Conservation (phyloP, 2,888 invertebrate species). For the Callosobruchus maculatus region DNA sequence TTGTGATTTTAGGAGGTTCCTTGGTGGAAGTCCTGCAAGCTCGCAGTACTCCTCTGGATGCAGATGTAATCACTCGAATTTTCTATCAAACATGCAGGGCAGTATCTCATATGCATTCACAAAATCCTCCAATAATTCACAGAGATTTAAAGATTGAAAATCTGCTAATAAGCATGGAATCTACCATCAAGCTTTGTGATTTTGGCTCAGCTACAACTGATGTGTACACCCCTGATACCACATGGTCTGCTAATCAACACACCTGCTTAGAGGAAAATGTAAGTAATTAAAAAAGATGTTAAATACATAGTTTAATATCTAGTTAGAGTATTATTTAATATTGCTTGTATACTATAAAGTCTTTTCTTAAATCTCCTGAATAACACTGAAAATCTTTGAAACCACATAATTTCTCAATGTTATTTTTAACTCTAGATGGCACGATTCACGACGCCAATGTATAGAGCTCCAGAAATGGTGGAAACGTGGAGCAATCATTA, state of each 20-base stretch:
- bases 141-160: constrained; percentile 97
- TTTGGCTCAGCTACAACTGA: constrained; percentile 93
- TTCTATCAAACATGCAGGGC: constrained; percentile 90
- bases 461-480: constrained; percentile 96
- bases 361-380: too few species aligned
- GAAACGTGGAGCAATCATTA: constrained; percentile 96
- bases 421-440: constrained; percentile 66
- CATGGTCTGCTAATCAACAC: constrained; percentile 90
- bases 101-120: constrained; percentile 90
- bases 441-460: constrained; percentile 87
- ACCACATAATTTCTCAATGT: too few species aligned
- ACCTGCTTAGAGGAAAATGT: constrained; percentile 92
- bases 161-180: constrained; percentile 81
- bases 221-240: constrained; percentile 74
- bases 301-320: too few species aligned
- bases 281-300: not conserved
- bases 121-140: constrained; percentile 88
- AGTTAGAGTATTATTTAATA: too few species aligned
- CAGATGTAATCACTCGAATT: constrained; percentile 72
- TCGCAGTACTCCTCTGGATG: constrained; percentile 59
- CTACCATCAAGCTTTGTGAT: constrained; percentile 90
- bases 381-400: too few species aligned
- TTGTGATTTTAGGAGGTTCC: constrained; percentile 54
- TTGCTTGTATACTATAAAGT: too few species aligned
- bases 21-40: constrained; percentile 63